phyloP scores from a whole-genome alignment of 2,797 vertebrate genomes.

The Avahi laniger region DNA sequence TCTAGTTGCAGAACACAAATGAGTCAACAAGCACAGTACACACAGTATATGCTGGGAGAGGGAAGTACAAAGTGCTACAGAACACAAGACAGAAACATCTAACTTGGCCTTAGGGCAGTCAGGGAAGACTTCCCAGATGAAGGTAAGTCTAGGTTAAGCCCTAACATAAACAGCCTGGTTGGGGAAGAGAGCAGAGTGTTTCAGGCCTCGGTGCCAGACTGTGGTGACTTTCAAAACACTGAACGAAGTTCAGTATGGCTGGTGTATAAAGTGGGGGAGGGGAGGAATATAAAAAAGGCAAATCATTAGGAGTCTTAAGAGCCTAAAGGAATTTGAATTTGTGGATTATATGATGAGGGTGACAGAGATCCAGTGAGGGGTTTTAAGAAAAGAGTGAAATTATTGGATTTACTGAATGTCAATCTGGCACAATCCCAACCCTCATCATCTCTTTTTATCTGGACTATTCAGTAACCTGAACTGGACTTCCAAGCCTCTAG shows the following conservation, averaged over 20 bases:
- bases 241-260: background rate
- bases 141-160: background rate
- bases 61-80: background rate
- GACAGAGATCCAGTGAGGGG: background rate
- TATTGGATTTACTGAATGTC: background rate
- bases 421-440: background rate
- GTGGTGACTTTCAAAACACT: background rate
- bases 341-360: background rate
- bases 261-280: background rate
- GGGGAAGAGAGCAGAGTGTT: background rate
- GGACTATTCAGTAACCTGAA: background rate
- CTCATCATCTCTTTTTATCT: background rate
- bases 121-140: background rate
- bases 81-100: background rate
- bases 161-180: background rate
- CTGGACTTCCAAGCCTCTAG: background rate
- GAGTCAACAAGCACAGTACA: background rate
- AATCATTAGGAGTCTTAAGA: background rate
- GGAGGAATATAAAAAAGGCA: background rate
- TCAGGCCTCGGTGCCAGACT: background rate
- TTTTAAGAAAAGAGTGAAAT: background rate
- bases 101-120: background rate
- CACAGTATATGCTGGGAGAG: background rate
- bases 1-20: background rate
- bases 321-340: background rate